These are phyloP conservation scores for Tragelaphus scriptus DNA, from an alignment of 2,113 vertebrate genomes.

Conservation along the genomic window DNA sequence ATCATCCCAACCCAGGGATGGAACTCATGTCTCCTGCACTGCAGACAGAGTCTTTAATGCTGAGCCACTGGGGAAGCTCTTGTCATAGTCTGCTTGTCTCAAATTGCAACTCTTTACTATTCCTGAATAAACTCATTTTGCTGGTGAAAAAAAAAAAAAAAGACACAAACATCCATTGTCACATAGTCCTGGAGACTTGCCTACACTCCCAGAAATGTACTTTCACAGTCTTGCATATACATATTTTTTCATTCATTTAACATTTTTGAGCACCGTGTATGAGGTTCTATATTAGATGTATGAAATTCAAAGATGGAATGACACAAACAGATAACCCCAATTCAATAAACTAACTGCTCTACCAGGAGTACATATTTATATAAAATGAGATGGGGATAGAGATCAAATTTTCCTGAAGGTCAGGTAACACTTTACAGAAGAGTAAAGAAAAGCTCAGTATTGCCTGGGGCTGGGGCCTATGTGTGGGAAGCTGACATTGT, in stretches of 20 bases:
- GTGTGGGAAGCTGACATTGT: fast-evolving
- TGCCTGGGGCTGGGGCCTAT: fast-evolving
- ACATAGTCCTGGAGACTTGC: not conserved
- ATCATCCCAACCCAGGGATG: not conserved
- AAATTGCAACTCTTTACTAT: not conserved
- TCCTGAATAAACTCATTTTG: not conserved
- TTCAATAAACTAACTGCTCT: not conserved
- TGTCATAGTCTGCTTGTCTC: not conserved
- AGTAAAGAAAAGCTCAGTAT: not conserved
- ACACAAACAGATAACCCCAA: not conserved
- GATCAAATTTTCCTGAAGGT: not conserved
- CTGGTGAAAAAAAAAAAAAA: not conserved
- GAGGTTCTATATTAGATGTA: not conserved
- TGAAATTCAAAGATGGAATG: not conserved
- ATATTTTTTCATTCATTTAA: not conserved
- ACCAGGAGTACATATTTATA: not conserved
- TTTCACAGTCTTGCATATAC: not conserved
- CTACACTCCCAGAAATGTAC: not conserved
- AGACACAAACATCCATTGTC: not conserved
- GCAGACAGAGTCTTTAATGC: not conserved
- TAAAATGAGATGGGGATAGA: not conserved
- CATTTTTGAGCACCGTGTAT: not conserved
- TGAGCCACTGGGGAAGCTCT: not conserved
- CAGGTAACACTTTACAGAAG: not conserved
- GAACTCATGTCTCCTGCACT: not conserved